These are phyloP conservation scores for Netelia melanura DNA, from an alignment of 2,888 invertebrate species.

Conservation along the genomic window DNA sequence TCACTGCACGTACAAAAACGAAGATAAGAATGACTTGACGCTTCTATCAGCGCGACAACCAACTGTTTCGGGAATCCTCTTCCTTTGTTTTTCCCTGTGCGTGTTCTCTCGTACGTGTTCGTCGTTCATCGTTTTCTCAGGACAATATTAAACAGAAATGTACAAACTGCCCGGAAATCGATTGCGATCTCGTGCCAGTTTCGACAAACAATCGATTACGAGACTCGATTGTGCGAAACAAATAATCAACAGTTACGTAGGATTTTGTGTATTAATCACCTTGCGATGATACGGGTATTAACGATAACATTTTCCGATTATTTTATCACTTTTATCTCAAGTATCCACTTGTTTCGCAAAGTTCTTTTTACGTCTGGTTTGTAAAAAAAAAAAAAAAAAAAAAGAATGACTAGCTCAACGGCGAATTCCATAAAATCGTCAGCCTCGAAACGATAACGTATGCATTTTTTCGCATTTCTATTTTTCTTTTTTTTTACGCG, in stretches of 20 bases:
- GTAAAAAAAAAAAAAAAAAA: too few species aligned
- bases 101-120: background rate
- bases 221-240: background rate
- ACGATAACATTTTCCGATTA: background rate
- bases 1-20: slow-evolving; percentile 12
- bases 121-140: background rate
- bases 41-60: background rate
- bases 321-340: background rate
- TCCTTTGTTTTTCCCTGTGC: background rate
- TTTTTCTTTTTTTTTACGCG: too few species aligned
- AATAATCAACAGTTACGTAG: background rate
- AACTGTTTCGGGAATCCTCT: slow-evolving; percentile 1
- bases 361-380: background rate
- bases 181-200: slow-evolving; percentile 35
- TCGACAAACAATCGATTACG: slow-evolving; percentile 19
- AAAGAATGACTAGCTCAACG: too few species aligned
- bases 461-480: too few species aligned
- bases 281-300: background rate
- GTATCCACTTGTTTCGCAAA: background rate
- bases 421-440: too few species aligned
- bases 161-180: slow-evolving; percentile 34
- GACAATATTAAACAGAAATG: slow-evolving; percentile 22
- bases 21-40: slow-evolving; percentile 45
- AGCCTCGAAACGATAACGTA: too few species aligned
- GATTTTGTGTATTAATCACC: background rate